These are phyloP conservation scores for Hoplostethus mediterraneus DNA, from an alignment of 2,797 vertebrate species.

Conservation along the genomic window DNA sequence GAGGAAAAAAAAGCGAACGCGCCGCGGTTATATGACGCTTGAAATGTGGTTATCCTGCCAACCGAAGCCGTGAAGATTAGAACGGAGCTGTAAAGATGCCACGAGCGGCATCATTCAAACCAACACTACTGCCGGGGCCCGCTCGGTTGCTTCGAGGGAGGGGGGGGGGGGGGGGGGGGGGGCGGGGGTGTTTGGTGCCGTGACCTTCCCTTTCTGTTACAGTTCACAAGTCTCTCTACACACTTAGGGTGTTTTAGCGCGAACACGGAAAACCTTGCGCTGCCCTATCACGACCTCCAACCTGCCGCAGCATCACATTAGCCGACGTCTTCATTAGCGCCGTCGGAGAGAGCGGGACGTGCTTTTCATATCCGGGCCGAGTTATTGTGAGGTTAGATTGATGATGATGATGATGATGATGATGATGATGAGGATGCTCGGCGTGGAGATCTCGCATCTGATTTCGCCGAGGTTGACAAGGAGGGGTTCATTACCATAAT, in stretches of 20 bases:
- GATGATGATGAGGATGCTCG: conserved; percentile 65
- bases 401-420: conserved; percentile 64
- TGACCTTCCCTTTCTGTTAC: conserved; percentile 72
- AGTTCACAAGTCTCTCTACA: conserved; percentile 59
- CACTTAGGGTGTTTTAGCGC: conserved; percentile 41
- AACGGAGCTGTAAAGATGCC: conserved; percentile 44
- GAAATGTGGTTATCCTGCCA: conserved; percentile 64
- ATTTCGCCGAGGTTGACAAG: conserved; percentile 71
- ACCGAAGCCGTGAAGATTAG: conserved; percentile 40
- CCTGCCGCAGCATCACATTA: conserved; percentile 61
- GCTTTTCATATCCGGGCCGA: conserved; percentile 64
- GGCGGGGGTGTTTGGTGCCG: no score
- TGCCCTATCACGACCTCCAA: conserved; percentile 44
- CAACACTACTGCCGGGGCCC: conserved; percentile 47
- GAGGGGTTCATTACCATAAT: conserved; percentile 80
- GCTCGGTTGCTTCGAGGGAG: conserved; percentile 37
- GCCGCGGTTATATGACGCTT: conserved; percentile 63
- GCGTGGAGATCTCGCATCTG: conserved; percentile 63
- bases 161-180: no score
- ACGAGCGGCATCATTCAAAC: conserved; percentile 43
- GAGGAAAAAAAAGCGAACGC: conserved; percentile 39
- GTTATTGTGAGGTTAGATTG: conserved; percentile 77
- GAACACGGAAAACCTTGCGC: conserved; percentile 33
- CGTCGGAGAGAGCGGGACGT: conserved; percentile 58
- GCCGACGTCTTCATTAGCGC: conserved; percentile 66